Conservation (phyloP, 2,888 invertebrate genomes). For the Plebejus melissa region DNA sequence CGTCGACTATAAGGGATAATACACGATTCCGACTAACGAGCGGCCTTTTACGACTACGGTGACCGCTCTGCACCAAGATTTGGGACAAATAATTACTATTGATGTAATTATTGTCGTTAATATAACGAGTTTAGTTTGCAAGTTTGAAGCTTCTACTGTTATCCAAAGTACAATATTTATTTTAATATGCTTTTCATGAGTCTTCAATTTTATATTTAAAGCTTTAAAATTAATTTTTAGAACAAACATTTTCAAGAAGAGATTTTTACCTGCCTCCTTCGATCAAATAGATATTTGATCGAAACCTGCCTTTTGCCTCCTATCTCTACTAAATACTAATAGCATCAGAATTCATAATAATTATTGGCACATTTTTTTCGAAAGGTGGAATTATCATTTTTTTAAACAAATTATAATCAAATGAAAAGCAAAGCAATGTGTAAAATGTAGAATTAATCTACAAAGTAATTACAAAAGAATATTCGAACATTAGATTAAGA, state of each 20-base stretch:
- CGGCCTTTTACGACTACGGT: constrained; percentile 43
- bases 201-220: too few relatives aligned
- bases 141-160: not conserved
- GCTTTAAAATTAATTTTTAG: too few relatives aligned
- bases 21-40: constrained; percentile 48
- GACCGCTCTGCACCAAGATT: constrained; percentile 38
- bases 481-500: constrained; percentile 19
- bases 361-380: too few relatives aligned
- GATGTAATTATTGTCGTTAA: not conserved
- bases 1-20: constrained; percentile 57
- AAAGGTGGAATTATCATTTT: too few relatives aligned
- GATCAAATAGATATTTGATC: too few relatives aligned
- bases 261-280: too few relatives aligned
- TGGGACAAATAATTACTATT: constrained; percentile 33
- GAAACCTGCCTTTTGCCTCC: too few relatives aligned
- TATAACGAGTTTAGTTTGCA: not conserved
- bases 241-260: too few relatives aligned
- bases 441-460: not conserved
- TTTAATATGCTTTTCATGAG: not conserved
- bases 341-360: too few relatives aligned
- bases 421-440: not conserved
- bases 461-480: constrained; percentile 15
- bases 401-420: not conserved
- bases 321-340: too few relatives aligned
- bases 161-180: not conserved